Percentiles rank a stretch among this genome's conserved stretches.
phyloP scores from a whole-genome alignment of 1,140 invertebrate genomes.

The Macrotrachela quadricornifera region DNA sequence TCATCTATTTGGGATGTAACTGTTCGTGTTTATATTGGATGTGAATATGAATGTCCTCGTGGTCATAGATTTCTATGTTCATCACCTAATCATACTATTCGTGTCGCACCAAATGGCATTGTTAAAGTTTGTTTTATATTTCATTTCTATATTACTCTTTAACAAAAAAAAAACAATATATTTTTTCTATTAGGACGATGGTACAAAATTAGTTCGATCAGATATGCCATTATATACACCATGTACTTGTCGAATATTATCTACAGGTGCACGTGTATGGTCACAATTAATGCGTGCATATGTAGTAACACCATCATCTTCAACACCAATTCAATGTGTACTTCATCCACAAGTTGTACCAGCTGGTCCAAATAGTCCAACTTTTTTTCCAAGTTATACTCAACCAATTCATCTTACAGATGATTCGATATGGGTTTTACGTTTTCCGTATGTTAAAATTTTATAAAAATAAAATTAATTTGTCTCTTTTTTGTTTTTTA shows the following conservation, averaged over 20 bases:
- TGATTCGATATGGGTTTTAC: conserved; percentile 69
- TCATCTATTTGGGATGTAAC: conserved; percentile 19
- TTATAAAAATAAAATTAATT: not conserved
- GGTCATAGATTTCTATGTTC: conserved; percentile 87
- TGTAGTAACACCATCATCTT: conserved; percentile 70
- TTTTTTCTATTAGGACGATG: conserved; percentile 41
- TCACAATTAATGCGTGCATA: conserved; percentile 80
- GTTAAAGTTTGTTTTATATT: conserved; percentile 36
- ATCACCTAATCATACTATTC: conserved; percentile 59
- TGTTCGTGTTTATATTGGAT: conserved; percentile 79
- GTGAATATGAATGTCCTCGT: conserved; percentile 83
- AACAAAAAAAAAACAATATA: too few species aligned
- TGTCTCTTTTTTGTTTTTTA: not conserved
- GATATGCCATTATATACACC: conserved; percentile 75
- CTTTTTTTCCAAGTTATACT: conserved; percentile 46
- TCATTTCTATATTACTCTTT: too few species aligned
- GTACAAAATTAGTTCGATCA: conserved; percentile 51
- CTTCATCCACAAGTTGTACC: conserved; percentile 63
- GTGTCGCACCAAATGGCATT: conserved; percentile 47
- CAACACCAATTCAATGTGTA: conserved; percentile 42
- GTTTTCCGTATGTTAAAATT: conserved; percentile 44
- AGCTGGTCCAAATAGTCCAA: conserved; percentile 47
- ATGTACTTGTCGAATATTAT: conserved; percentile 55
- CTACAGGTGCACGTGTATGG: conserved; percentile 16
- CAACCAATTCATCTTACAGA: conserved; percentile 54